These are phyloP conservation scores for Drosophila ambigua DNA, from an alignment of 1,140 invertebrate species.

Conservation along the genomic window DNA sequence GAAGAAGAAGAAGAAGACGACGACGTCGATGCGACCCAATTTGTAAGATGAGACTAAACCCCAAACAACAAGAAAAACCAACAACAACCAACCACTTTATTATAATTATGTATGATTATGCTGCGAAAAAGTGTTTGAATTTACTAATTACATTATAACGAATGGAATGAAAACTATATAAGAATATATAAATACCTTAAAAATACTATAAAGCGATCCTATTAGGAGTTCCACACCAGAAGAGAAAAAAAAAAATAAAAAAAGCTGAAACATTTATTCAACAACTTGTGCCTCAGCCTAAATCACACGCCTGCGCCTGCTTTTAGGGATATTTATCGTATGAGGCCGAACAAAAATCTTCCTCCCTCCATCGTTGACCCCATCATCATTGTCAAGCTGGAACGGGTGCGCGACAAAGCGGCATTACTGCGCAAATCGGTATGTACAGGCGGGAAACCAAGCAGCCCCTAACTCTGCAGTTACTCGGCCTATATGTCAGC, in stretches of 20 bases:
- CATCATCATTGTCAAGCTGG: too few relatives aligned
- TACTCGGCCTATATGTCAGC: too few relatives aligned
- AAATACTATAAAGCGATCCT: conserved; percentile 70
- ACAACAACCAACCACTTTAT: conserved; percentile 53
- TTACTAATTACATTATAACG: conserved; percentile 79
- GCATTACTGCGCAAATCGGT: too few relatives aligned
- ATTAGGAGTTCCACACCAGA: conserved; percentile 71
- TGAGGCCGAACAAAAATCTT: too few relatives aligned
- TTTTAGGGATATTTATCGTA: too few relatives aligned
- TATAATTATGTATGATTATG: conserved; percentile 64
- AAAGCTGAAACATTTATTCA: too few relatives aligned
- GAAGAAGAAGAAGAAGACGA: conserved; percentile 37
- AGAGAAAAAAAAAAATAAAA: conserved; percentile 52
- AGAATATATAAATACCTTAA: conserved; percentile 76
- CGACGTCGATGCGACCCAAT: conserved; percentile 44
- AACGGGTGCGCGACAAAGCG: too few relatives aligned
- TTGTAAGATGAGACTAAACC: conserved; percentile 57
- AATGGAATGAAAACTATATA: conserved; percentile 78
- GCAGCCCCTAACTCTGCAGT: too few relatives aligned
- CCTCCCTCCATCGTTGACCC: too few relatives aligned
- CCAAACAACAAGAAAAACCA: conserved; percentile 54
- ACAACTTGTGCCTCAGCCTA: too few relatives aligned
- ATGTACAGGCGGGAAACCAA: too few relatives aligned
- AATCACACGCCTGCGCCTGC: too few relatives aligned
- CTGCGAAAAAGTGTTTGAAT: conserved; percentile 77